Conservation (phyloP, 2,888 invertebrate genomes). For the Trichopoda pennipes region DNA sequence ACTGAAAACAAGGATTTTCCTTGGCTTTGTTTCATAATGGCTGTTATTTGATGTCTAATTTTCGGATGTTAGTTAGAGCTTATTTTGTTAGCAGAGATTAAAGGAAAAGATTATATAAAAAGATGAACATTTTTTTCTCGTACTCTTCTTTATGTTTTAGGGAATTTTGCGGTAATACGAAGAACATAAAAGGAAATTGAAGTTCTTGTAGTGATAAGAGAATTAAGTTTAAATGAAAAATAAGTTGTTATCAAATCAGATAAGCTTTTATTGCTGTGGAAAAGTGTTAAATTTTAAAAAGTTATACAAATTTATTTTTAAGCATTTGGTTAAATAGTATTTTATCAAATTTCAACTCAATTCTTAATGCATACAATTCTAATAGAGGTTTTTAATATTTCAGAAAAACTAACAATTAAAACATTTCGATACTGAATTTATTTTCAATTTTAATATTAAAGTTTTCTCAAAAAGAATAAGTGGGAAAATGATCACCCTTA, state of each 20-base stretch:
- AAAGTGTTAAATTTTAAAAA: constrained; percentile 8
- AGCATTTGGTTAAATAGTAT: background rate
- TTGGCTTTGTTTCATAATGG: constrained; percentile 65
- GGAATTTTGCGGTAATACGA: constrained; percentile 9
- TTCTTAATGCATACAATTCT: too few species aligned
- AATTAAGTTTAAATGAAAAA: constrained; percentile 15
- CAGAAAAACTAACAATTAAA: too few species aligned
- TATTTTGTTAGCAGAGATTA: constrained; percentile 64
- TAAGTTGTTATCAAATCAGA: constrained; percentile 21
- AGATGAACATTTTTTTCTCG: constrained; percentile 13
- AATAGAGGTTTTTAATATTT: too few species aligned
- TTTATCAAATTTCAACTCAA: too few species aligned
- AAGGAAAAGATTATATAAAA: constrained; percentile 56
- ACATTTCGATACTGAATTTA: too few species aligned
- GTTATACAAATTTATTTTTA: background rate
- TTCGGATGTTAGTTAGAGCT: constrained; percentile 64
- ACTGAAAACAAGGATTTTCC: constrained; percentile 42
- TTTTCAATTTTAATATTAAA: too few species aligned
- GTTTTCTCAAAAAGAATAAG: too few species aligned
- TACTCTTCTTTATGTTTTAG: background rate
- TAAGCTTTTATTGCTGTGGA: constrained; percentile 6
- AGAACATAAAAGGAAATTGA: constrained; percentile 31
- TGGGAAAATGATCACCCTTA: too few species aligned
- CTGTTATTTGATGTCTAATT: constrained; percentile 65
- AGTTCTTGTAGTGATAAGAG: constrained; percentile 12